These are phyloP conservation scores for Lophura nycthemera DNA, from an alignment of 2,113 vertebrate species.

Conservation along the genomic window DNA sequence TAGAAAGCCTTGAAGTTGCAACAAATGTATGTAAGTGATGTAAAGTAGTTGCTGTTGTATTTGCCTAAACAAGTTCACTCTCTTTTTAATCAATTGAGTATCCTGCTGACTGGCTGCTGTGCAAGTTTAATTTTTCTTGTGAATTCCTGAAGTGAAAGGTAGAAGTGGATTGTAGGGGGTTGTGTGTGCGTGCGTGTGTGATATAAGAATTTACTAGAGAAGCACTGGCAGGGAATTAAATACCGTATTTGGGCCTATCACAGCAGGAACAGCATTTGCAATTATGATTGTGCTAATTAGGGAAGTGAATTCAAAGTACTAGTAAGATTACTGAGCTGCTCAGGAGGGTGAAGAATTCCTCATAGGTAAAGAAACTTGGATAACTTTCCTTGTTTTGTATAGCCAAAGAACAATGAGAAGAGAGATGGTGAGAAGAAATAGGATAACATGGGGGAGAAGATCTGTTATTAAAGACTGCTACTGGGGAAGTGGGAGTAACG, in stretches of 20 bases:
- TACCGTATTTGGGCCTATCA: neutral
- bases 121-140: neutral
- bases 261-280: rapidly evolving
- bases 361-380: neutral
- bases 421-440: neutral
- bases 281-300: neutral
- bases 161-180: neutral
- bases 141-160: neutral
- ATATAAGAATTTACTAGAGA: neutral
- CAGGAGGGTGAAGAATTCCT: neutral
- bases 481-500: neutral
- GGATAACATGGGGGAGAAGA: neutral
- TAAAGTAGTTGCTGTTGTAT: neutral
- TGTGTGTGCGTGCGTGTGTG: no score
- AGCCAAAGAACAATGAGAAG: neutral
- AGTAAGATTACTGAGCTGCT: neutral
- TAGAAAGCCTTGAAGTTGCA: neutral
- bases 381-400: neutral
- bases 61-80: neutral
- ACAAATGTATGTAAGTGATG: neutral
- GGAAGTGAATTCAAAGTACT: neutral
- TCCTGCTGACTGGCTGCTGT: neutral
- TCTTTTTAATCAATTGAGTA: neutral
- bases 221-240: neutral
- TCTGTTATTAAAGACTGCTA: neutral